Base-by-base conservation (phyloP, 1,140 invertebrate species). In the Psix sp. region DNA sequence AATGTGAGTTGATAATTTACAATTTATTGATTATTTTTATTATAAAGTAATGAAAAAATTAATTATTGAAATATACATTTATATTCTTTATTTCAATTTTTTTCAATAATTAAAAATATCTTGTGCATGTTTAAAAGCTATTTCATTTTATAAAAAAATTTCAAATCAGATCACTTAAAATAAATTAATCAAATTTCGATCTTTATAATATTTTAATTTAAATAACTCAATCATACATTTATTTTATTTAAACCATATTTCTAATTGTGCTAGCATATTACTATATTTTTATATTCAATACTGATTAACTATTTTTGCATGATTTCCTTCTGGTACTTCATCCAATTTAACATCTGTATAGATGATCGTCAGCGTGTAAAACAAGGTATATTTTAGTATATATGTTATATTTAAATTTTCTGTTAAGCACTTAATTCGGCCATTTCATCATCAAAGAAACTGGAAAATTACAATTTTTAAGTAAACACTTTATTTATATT, bases 231-330 rank as follows among this genome's bases (percentile, higher is more conserved):
- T 29, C 31, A 48, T 17, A n/a, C n/a, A 33, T 11, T 35, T 13
- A 13, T 5, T 35, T 2, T 13, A 11, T 13, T 13, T 35, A 35
- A 13, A 39, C 29, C 56, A 75, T 80, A 81, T 57, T 82, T 35
- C 10, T 6, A 2, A 14, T 11, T 35, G n/a, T 14, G 6, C 11
- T 13, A 35, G 5, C 1, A 13, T n/a, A n/a, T n/a, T n/a, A n/a
- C n/a, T n/a, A n/a, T n/a, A n/a, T n/a, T n/a, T n/a, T n/a, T n/a
- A 83, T 49, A 35, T 11, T 14, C 33, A 35, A 10, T 35, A n/a
- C 33, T 35, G 33, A 82, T 42, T 70, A 81, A 71, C 81, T 73
- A 85, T 85, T 86, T 84, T 86, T 86, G 83, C 84, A 86, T 86
- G 84, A 86, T 79, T 78, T 59, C 74, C 80, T 80, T 75, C 74